These are phyloP conservation scores for Rhinolophus ferrumequinum DNA, from an alignment of 2,113 vertebrate genomes.

Conservation along the genomic window DNA sequence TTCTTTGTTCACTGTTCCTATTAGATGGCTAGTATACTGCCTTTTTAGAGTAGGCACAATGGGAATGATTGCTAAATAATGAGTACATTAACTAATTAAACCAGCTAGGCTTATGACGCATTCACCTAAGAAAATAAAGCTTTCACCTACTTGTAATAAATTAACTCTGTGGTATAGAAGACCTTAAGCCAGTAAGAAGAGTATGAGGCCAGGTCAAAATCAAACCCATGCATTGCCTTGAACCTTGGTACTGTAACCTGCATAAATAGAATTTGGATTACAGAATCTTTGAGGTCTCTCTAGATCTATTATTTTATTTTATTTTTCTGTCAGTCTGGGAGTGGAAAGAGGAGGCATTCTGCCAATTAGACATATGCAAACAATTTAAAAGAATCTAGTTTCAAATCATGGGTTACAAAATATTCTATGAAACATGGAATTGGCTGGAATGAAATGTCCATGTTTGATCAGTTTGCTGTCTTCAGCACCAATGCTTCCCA, in stretches of 20 bases:
- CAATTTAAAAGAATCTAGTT: not conserved
- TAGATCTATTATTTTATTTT: not conserved
- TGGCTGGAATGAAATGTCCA: not conserved
- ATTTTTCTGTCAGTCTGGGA: not conserved
- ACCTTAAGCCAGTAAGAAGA: not conserved
- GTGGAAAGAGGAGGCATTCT: not conserved
- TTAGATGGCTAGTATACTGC: not conserved
- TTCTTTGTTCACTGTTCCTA: not conserved
- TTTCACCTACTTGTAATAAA: not conserved
- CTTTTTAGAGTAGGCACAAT: not conserved
- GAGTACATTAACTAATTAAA: not conserved
- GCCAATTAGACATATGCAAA: not conserved
- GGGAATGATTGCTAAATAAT: not conserved
- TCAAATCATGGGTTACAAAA: not conserved
- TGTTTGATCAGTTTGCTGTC: not conserved
- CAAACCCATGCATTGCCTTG: not conserved
- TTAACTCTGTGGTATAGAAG: not conserved
- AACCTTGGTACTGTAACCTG: not conserved
- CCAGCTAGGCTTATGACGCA: not conserved
- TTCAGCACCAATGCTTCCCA: not conserved
- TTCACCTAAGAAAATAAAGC: not conserved
- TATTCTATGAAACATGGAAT: not conserved
- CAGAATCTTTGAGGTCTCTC: not conserved
- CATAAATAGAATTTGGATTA: not conserved
- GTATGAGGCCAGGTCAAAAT: not conserved